Evolutionary conservation across 2,888 invertebrate genomes (phyloP).

Genomic region (Rhodophaea formosa): DNA sequence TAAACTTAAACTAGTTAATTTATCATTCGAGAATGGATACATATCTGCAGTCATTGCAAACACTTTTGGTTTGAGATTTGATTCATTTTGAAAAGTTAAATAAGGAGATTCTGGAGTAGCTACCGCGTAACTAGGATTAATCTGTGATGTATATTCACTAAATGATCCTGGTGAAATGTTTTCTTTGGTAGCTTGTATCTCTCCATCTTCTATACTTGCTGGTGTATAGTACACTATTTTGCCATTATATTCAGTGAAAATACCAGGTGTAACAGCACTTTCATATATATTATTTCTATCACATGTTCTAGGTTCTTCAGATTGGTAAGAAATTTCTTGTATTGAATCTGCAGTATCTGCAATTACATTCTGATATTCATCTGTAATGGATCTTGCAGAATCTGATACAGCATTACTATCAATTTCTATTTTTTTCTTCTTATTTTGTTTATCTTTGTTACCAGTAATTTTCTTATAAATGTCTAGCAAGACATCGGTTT

Average conservation of each 20-base stretch:
- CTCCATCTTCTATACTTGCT: not conserved
- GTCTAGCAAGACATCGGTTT: not conserved
- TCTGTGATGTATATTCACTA: no score
- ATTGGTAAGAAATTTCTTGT: not conserved
- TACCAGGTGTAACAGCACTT: not conserved
- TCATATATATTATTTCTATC: not conserved
- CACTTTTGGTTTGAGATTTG: no score
- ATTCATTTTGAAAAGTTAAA: no score
- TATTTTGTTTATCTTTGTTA: not conserved
- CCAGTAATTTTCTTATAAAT: not conserved
- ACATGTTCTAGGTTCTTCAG: not conserved
- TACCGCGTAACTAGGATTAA: no score
- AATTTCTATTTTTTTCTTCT: not conserved
- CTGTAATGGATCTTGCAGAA: not conserved
- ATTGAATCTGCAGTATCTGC: not conserved
- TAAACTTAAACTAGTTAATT: no score
- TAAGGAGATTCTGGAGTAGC: no score
- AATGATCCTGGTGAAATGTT: not conserved
- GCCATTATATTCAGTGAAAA: not conserved
- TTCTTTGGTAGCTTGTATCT: not conserved
- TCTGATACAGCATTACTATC: not conserved
- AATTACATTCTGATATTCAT: not conserved
- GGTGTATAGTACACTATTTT: not conserved
- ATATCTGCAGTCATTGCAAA: no score
- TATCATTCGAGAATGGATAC: no score